A percentile compares a stretch with the other conserved stretches of the same genome.
Conservation (phyloP, 1,140 invertebrate genomes). For the Oscheius sp. region DNA sequence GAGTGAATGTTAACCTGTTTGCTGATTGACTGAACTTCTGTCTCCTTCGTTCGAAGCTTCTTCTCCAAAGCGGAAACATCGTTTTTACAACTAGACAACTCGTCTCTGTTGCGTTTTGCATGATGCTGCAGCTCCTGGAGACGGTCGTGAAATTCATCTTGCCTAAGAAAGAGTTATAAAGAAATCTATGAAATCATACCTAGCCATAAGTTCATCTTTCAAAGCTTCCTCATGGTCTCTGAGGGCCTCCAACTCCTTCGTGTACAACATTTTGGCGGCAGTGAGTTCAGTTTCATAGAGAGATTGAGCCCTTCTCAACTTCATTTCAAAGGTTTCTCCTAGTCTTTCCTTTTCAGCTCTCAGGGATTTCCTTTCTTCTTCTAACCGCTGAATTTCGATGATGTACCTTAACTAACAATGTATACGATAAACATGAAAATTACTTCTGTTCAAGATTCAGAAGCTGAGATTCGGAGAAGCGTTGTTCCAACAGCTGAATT, state of each 20-base stretch:
- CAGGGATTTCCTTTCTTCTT: constrained; percentile 58
- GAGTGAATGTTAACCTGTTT: constrained; percentile 46
- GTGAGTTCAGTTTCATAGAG: constrained; percentile 56
- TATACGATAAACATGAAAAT: not conserved
- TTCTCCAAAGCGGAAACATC: constrained; percentile 51
- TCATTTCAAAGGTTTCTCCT: constrained; percentile 59
- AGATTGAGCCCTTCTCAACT: constrained; percentile 55
- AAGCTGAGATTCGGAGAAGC: constrained; percentile 56
- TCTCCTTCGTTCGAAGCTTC: constrained; percentile 52
- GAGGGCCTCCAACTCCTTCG: constrained; percentile 54
- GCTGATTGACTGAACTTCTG: constrained; percentile 50
- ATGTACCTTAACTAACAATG: constrained; percentile 48
- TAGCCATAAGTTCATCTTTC: constrained; percentile 56
- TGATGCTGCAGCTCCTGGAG: constrained; percentile 56
- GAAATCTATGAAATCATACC: constrained; percentile 31
- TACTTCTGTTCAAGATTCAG: constrained; percentile 59
- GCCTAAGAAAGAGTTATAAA: constrained; percentile 36
- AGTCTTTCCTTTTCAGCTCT: constrained; percentile 55
- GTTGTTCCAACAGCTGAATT: constrained; percentile 55
- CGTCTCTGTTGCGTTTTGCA: constrained; percentile 52
- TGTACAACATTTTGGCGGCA: constrained; percentile 57
- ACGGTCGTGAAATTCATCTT: constrained; percentile 59
- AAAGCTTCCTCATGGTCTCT: constrained; percentile 59
- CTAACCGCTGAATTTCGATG: constrained; percentile 57
- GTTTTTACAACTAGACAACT: constrained; percentile 49